Percentiles rank a stretch among this genome's conserved stretches.
Evolutionary conservation across 2,113 vertebrate species (phyloP).

Genomic region (Apteryx mantelli): DNA sequence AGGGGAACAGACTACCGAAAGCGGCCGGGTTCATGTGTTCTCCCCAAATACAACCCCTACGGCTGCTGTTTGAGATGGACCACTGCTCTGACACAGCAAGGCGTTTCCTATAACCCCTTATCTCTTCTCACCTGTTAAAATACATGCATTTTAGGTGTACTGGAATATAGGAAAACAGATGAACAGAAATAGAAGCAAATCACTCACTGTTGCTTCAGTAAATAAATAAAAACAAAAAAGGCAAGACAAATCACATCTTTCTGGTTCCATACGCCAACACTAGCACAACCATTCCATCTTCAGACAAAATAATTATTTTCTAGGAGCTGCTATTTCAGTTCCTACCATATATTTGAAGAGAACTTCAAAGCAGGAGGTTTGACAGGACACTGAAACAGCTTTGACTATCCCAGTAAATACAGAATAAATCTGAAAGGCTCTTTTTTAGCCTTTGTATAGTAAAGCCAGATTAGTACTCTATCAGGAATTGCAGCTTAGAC

Average conservation of each 20-base stretch:
- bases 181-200: not conserved
- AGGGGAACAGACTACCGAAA: not conserved
- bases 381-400: not conserved
- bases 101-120: accelerated
- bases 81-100: not conserved
- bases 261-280: accelerated
- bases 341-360: not conserved
- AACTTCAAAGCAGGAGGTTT: not conserved
- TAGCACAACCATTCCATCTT: not conserved
- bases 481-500: not conserved
- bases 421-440: not conserved
- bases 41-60: not conserved
- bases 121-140: not conserved
- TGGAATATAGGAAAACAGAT: not conserved
- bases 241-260: not conserved
- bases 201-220: not conserved
- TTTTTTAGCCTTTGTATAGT: not conserved
- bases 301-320: not conserved
- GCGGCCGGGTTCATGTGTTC: not conserved
- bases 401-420: not conserved
- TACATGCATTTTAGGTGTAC: not conserved
- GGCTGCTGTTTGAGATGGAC: not conserved
- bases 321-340: not conserved
- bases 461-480: not conserved
- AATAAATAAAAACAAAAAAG: not conserved